Base-by-base conservation (phyloP, 2,888 invertebrate species). In the Apoda limacodes region DNA sequence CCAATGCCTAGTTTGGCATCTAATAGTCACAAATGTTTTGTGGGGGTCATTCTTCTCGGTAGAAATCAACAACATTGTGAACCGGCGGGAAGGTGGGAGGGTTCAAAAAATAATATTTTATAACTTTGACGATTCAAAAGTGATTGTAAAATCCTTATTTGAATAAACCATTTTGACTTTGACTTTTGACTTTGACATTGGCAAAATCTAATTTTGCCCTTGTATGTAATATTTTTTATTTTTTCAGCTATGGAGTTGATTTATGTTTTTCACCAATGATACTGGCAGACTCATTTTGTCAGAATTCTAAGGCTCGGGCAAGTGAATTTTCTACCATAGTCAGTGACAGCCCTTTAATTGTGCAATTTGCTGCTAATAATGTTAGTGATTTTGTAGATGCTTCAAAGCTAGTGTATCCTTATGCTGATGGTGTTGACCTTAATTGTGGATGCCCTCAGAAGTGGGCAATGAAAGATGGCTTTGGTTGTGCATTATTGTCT, bases 401-500 rank as follows among this genome's bases (percentile, higher is more conserved):
- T 13, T 85, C 96, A 3, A 87, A 91, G 71, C 75, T 98, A 42
- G 85, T 96, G 19, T 87, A 88, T 43, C 89, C 89, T 9, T 92
- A 89, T 75, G 87, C 90, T 31, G 90, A 93, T 80, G 98, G 98
- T 4, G 90, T 97, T 2, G 98, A 98, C 74, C 75, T 98, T 19
- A 98, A 98, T 62, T 98, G 98, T 80, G 98, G 98, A 1, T 98
- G 98, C 51, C 98, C 98, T 1, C 98, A 98, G 68, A 82, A 88
- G 43, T 98, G 97, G 97, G 97, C 97, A 0, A 89, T 93, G 68
- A 86, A 90, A 44, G 92, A 93, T 57, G 95, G 95, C 3, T 90
- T 93, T 58, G 98, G 98, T 1, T 92, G 92, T 52, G 87, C 89
- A 35, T 68, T 98, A 42, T 67, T 98, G 11, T 85, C 85, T 6